Percentiles rank a stretch among this genome's conserved stretches.
phyloP scores from a whole-genome alignment of 1,140 invertebrate species.

The Lepidurus packardi region DNA sequence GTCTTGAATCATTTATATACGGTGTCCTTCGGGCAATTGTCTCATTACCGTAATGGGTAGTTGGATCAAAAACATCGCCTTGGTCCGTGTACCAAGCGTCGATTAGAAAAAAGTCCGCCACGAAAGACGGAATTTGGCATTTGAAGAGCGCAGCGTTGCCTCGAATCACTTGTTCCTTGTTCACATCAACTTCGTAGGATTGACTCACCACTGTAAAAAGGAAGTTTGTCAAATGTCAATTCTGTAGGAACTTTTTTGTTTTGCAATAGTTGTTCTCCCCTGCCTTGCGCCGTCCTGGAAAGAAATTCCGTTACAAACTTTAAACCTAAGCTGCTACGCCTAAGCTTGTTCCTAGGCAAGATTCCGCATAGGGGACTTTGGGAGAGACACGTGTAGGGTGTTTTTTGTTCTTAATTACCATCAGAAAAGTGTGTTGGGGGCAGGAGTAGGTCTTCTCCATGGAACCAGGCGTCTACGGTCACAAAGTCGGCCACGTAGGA shows the following conservation, averaged over 20 bases:
- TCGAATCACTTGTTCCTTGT: constrained; percentile 84
- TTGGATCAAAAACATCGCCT: constrained; percentile 55
- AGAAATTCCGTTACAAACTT: background rate
- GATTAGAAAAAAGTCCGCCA: constrained; percentile 83
- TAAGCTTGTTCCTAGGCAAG: background rate
- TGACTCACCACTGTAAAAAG: constrained; percentile 69
- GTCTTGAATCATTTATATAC: no score
- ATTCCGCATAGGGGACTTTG: background rate
- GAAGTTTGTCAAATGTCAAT: background rate
- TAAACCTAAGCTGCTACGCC: background rate
- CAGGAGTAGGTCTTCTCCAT: constrained; percentile 55
- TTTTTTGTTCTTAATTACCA: constrained; percentile 46
- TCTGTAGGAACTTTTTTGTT: no score
- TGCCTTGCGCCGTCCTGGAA: background rate
- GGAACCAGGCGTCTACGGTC: constrained; percentile 79
- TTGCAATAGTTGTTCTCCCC: background rate
- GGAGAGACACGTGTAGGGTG: background rate
- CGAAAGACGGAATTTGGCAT: constrained; percentile 85
- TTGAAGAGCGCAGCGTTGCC: constrained; percentile 86
- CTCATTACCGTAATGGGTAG: constrained; percentile 26
- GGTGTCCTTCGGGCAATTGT: background rate
- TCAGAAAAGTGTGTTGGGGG: constrained; percentile 58
- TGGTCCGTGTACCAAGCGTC: constrained; percentile 79
- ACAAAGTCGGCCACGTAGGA: constrained; percentile 88
- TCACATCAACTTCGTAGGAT: constrained; percentile 77